These are phyloP conservation scores for Dromiciops gliroides DNA, from an alignment of 2,113 vertebrate species.

Conservation along the genomic window DNA sequence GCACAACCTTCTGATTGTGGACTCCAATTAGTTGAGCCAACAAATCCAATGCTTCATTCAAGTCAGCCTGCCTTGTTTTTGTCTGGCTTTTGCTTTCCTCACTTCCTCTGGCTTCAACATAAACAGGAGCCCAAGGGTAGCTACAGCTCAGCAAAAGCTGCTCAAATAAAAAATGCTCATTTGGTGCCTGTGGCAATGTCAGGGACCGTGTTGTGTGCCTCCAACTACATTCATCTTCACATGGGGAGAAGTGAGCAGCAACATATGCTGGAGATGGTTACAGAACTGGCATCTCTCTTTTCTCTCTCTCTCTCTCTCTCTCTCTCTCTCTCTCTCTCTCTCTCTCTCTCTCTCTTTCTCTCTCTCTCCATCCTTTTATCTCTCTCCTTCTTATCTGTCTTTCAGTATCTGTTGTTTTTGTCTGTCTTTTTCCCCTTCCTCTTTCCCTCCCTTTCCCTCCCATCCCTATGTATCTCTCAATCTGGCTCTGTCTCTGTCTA, in stretches of 20 bases:
- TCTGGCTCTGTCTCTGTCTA: neutral
- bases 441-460: neutral
- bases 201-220: neutral
- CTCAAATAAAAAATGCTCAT: neutral
- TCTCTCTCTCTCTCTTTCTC: no score
- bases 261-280: neutral
- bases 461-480: neutral
- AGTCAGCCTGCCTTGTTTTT: conserved; percentile 22
- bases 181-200: accelerated
- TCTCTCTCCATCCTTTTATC: no score
- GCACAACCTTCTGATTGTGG: neutral
- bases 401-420: no score
- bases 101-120: neutral
- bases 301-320: neutral
- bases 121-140: neutral
- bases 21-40: neutral
- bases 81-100: conserved; percentile 24
- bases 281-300: neutral
- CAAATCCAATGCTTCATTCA: neutral
- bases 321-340: neutral
- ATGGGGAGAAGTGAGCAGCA: accelerated
- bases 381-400: neutral
- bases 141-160: neutral
- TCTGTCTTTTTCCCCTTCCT: neutral
- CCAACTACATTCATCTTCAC: accelerated